Evolutionary conservation across 2,888 invertebrate genomes (phyloP).

Genomic region (Scotopteryx bipunctaria): DNA sequence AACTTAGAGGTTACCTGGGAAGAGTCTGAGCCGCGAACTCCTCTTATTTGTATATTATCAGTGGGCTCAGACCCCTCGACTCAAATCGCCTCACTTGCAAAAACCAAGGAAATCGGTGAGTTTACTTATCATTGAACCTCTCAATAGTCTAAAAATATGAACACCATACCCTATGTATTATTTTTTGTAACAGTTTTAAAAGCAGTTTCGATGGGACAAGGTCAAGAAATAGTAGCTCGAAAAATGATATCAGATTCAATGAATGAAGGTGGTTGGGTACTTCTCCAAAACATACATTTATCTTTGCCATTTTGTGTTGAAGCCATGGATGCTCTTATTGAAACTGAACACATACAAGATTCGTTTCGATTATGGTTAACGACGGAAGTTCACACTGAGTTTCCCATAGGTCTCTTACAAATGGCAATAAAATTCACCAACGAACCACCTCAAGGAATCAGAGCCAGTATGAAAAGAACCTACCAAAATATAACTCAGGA

Average conservation of each 20-base stretch:
- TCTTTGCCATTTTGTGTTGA: conserved; percentile 97
- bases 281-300: conserved; percentile 98
- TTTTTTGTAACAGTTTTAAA: conserved; percentile 83
- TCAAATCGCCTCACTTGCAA: conserved; percentile 94
- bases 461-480: conserved; percentile 95
- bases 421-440: conserved; percentile 99
- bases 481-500: conserved; percentile 96
- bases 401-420: conserved; percentile 94
- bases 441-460: conserved; percentile 97
- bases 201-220: conserved; percentile 98
- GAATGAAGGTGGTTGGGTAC: conserved; percentile 94
- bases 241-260: conserved; percentile 92
- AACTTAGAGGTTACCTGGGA: conserved; percentile 95
- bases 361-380: conserved; percentile 96
- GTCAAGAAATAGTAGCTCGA: conserved; percentile 94
- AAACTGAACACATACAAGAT: conserved; percentile 92
- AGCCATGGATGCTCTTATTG: conserved; percentile 93
- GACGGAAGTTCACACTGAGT: conserved; percentile 96
- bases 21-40: conserved; percentile 94
- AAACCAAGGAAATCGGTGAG: conserved; percentile 92
- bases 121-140: not conserved
- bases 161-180: no score
- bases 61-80: conserved; percentile 99
- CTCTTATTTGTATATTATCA: conserved; percentile 95
- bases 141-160: not conserved